These are phyloP conservation scores for Ashinkailepas kermadecensis DNA, from an alignment of 2,888 invertebrate genomes.

Conservation along the genomic window DNA sequence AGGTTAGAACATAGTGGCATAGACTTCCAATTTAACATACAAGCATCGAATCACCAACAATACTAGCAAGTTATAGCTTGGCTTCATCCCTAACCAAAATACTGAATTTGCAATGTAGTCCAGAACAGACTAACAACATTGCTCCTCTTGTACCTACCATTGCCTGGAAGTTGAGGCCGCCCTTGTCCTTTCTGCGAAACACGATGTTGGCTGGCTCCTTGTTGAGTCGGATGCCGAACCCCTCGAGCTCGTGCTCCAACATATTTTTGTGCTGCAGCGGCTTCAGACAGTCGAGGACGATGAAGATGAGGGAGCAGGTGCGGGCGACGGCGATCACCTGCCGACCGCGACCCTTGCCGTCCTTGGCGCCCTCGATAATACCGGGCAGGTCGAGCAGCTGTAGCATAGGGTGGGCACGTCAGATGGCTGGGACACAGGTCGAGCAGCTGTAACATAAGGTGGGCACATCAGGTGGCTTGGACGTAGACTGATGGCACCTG, in stretches of 20 bases:
- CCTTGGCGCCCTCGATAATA: constrained; percentile 99
- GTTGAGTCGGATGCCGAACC: constrained; percentile 78
- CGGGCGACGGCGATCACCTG: constrained; percentile 99
- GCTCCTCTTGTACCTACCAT: constrained; percentile 54
- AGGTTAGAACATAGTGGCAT: no score
- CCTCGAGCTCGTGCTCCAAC: constrained; percentile 96
- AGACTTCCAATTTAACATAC: no score
- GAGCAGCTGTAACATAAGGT: no score
- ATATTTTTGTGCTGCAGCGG: constrained; percentile 93
- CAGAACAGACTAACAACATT: no score
- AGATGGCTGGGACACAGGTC: neutral
- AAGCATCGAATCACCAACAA: no score
- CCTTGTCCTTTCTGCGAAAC: constrained; percentile 95
- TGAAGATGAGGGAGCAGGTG: constrained; percentile 95
- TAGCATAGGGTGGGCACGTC: neutral
- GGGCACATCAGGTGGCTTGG: neutral
- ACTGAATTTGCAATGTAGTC: no score
- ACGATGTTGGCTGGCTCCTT: constrained; percentile 88
- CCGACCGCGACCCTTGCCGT: constrained; percentile 96
- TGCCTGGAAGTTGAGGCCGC: constrained; percentile 89
- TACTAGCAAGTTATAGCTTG: no score
- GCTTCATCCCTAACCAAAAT: no score
- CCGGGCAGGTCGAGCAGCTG: constrained; percentile 96
- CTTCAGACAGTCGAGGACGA: constrained; percentile 94
- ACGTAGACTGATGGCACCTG: no score